Base-by-base conservation (phyloP, 1,140 invertebrate species). In the Oryzaephilus surinamensis region DNA sequence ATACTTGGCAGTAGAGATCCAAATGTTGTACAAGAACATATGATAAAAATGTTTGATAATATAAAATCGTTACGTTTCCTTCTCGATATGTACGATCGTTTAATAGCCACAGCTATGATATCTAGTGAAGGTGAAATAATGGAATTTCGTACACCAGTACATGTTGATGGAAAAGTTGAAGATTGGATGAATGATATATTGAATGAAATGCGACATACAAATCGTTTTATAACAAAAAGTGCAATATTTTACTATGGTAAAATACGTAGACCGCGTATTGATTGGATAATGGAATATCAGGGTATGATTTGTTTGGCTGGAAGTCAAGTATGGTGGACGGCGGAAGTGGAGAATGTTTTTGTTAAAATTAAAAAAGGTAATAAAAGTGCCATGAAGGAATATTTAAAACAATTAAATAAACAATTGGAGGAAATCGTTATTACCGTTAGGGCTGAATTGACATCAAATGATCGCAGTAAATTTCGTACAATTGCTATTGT, bases 11-110 rank as follows among this genome's bases (percentile, higher is more conserved):
- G 79, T 52, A 84, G 76, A 49, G 76, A 86, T 41, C 75, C 79
- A 12, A 67, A 66, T 32, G 80, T 77, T 55, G 83, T 93, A 10
- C 88, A 94, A 63, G 83, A 90, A 54, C 84, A 94, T 54, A 86
- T 93, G 71, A 85, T 90, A 29, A 94, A 95, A 73, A 92, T 94
- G 84, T 94, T 87, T 64, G 86, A 93, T 58, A 92, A 93, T 58
- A 78, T 94, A 8, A 75, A 79, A 50, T 76, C 76, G 29, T 65
- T 93, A 36, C 69, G 73, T 33, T 66, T 91, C 39, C 64, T 63
- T 18, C 63, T 70, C 17, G 76, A 82, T 49, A 71, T 65, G 36
- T 69, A 70, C 3, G 74, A 77, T 34, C 66, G 72, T 24, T 70
- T 70, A 1, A 60, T 79, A 12, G 84, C 79, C 1, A 76, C 70